These are phyloP conservation scores for Nasonovia ribisnigri DNA, from an alignment of 2,888 invertebrate genomes.

Conservation along the genomic window DNA sequence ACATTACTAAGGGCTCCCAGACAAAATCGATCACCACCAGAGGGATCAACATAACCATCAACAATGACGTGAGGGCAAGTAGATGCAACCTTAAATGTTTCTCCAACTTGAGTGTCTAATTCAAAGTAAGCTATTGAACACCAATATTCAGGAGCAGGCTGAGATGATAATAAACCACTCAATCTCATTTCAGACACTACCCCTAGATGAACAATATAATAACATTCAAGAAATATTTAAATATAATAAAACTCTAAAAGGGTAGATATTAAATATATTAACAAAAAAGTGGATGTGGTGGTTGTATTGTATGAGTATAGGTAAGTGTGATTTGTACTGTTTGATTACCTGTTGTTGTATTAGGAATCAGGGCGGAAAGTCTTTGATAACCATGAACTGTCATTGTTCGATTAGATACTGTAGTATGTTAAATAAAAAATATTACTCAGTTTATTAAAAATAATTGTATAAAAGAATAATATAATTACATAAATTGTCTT, in stretches of 20 bases:
- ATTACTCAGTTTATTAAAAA: neutral
- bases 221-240: conserved; percentile 43
- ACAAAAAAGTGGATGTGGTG: conserved; percentile 71
- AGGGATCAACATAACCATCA: conserved; percentile 98
- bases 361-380: conserved; percentile 37
- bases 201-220: conserved; percentile 67
- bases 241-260: neutral
- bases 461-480: neutral
- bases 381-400: conserved; percentile 61
- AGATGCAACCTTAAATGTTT: conserved; percentile 89
- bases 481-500: conserved; percentile 58
- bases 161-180: conserved; percentile 83
- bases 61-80: conserved; percentile 92
- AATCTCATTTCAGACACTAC: conserved; percentile 71
- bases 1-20: conserved; percentile 98
- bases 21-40: conserved; percentile 96
- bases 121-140: conserved; percentile 99
- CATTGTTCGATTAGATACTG: conserved; percentile 62
- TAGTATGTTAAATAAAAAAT: neutral
- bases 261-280: conserved; percentile 16
- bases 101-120: conserved; percentile 95
- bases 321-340: conserved; percentile 81
- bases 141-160: conserved; percentile 97
- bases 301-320: conserved; percentile 91
- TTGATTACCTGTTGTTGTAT: conserved; percentile 66